These are phyloP conservation scores for Sisyra nigra DNA, from an alignment of 2,888 invertebrate species.

Conservation along the genomic window DNA sequence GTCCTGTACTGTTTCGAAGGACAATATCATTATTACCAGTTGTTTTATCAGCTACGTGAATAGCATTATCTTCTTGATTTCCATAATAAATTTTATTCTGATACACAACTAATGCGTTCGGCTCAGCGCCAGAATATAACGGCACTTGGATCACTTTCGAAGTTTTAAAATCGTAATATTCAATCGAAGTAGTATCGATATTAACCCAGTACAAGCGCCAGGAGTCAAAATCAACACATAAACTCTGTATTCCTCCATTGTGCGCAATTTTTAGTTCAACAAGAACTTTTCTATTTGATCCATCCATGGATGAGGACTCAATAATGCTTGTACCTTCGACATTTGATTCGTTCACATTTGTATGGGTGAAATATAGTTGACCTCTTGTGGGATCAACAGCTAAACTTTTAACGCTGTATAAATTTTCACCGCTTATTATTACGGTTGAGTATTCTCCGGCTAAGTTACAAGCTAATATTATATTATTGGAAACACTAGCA, in stretches of 20 bases:
- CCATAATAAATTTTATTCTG: constrained; percentile 49
- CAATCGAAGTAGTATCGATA: constrained; percentile 35
- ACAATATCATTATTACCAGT: constrained; percentile 30
- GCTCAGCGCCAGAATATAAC: constrained; percentile 20
- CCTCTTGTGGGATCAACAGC: constrained; percentile 52
- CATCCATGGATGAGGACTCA: constrained; percentile 50
- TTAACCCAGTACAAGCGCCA: constrained; percentile 60
- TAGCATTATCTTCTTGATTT: constrained; percentile 41
- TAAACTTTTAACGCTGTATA: constrained; percentile 40
- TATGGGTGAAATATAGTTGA: constrained; percentile 33
- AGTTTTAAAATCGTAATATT: constrained; percentile 29
- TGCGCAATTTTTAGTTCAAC: constrained; percentile 17
- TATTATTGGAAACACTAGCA: constrained; percentile 28
- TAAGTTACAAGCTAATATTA: constrained; percentile 53
- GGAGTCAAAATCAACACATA: constrained; percentile 40
- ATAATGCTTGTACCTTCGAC: constrained; percentile 28
- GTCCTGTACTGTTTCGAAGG: constrained; percentile 41
- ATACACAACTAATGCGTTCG: constrained; percentile 52
- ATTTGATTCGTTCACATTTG: constrained; percentile 14
- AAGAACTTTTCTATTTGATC: constrained; percentile 27
- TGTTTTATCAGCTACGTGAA: constrained; percentile 44
- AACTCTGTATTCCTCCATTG: constrained; percentile 13
- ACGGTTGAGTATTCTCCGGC: constrained; percentile 51
- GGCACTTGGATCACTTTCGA: constrained; percentile 13
- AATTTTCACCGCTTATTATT: constrained; percentile 25